Evolutionary conservation across 1,140 invertebrate species (phyloP).

Genomic region (Nephila pilipes): DNA sequence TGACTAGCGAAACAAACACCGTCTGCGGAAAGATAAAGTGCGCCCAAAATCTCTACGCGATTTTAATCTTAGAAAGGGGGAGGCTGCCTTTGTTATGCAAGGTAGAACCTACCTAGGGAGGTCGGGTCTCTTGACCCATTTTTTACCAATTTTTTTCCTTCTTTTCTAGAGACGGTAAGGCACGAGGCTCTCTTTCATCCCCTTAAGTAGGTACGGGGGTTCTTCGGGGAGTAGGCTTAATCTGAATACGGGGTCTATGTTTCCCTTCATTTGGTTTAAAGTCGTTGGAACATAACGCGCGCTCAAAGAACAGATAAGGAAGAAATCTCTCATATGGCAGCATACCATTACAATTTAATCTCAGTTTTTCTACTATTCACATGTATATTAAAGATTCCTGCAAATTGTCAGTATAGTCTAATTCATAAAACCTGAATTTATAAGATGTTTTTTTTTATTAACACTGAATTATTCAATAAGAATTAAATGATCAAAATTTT

Average conservation of each 20-base stretch:
- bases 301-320: too few species aligned
- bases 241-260: neutral
- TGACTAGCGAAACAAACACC: slow-evolving; percentile 67
- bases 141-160: slow-evolving; percentile 28
- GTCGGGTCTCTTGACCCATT: slow-evolving; percentile 68
- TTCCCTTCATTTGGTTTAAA: neutral
- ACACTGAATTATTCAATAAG: too few species aligned
- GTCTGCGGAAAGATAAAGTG: slow-evolving; percentile 68
- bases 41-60: slow-evolving; percentile 55
- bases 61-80: slow-evolving; percentile 58
- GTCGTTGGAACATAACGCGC: neutral
- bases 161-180: slow-evolving; percentile 21
- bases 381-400: too few species aligned
- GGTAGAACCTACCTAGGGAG: slow-evolving; percentile 9
- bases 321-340: too few species aligned
- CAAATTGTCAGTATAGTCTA: too few species aligned
- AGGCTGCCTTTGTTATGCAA: slow-evolving; percentile 58
- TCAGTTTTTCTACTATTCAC: too few species aligned
- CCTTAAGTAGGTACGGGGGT: slow-evolving; percentile 50
- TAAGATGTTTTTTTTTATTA: too few species aligned
- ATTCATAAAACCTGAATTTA: too few species aligned
- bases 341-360: too few species aligned
- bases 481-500: too few species aligned
- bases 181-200: slow-evolving; percentile 55
- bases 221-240: neutral